A percentile compares a stretch with the other conserved stretches of the same genome.
phyloP scores from a whole-genome alignment of 1,140 invertebrate genomes.

The Platyscapa corneri region DNA sequence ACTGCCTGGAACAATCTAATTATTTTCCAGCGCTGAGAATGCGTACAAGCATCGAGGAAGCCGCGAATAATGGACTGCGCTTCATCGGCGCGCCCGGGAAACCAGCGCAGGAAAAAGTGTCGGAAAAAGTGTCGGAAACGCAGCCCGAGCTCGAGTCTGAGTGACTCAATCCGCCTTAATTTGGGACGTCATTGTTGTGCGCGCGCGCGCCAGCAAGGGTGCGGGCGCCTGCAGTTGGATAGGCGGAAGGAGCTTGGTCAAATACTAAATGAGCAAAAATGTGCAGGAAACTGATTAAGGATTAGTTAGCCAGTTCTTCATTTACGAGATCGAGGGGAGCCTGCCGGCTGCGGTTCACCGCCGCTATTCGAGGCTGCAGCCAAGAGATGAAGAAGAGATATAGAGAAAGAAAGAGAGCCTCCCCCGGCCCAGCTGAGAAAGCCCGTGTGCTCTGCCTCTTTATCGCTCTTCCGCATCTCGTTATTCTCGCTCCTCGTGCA shows the following conservation, averaged over 20 bases:
- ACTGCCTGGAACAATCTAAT: conserved; percentile 7
- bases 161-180: no score
- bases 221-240: no score
- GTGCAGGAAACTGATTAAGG: conserved; percentile 33
- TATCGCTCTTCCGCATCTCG: conserved; percentile 49
- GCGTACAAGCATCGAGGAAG: neutral
- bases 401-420: conserved; percentile 19
- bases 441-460: conserved; percentile 1
- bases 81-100: no score
- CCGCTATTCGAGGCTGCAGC: conserved; percentile 12
- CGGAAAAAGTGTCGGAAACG: no score
- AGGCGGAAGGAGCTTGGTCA: conserved; percentile 11
- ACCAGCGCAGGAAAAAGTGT: no score
- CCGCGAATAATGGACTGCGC: no score
- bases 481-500: conserved; percentile 50
- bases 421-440: conserved; percentile 19
- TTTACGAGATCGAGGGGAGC: conserved; percentile 33
- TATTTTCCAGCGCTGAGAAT: neutral
- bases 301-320: conserved; percentile 54
- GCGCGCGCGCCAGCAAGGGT: no score
- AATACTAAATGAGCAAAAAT: conserved; percentile 50
- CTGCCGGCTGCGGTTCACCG: neutral
- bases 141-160: no score
- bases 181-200: conserved; percentile 32
- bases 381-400: conserved; percentile 22